A percentile compares a stretch with the other conserved stretches of the same genome.
Conservation (phyloP, 2,888 invertebrate species). For the Ellobium chinense region DNA sequence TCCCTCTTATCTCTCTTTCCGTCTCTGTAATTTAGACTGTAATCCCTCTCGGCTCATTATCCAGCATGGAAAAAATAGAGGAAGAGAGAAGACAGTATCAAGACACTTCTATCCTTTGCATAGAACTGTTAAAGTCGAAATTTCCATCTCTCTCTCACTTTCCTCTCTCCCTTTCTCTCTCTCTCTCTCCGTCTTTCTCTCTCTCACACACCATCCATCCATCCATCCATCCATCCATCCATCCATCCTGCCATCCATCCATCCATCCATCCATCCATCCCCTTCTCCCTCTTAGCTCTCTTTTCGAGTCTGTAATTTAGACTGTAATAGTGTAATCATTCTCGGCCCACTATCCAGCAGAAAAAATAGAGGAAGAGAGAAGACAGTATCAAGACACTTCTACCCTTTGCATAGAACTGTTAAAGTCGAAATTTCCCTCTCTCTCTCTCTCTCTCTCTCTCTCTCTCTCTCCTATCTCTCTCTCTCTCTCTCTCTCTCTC, state of each 20-base stretch:
- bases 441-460: neutral
- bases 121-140: too few relatives aligned
- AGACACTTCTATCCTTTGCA: too few relatives aligned
- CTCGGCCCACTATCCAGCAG: too few relatives aligned
- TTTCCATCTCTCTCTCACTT: neutral
- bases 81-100: too few relatives aligned
- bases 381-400: too few relatives aligned
- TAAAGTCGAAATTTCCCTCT: too few relatives aligned
- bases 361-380: too few relatives aligned
- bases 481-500: neutral
- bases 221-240: neutral
- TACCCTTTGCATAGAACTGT: too few relatives aligned
- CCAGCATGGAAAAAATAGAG: too few relatives aligned
- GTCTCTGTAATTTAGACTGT: too few relatives aligned
- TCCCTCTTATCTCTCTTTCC: neutral
- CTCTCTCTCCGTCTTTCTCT: neutral
- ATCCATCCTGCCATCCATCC: neutral
- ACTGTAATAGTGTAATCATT: too few relatives aligned
- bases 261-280: neutral
- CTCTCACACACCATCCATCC: neutral
- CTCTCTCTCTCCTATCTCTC: neutral
- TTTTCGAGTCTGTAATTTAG: neutral
- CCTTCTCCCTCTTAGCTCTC: neutral
- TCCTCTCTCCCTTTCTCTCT: neutral
- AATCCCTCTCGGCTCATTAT: too few relatives aligned